Base-by-base conservation (phyloP, 37 sponge, comb jelly and placozoan genomes). In the Agelas oroides region DNA sequence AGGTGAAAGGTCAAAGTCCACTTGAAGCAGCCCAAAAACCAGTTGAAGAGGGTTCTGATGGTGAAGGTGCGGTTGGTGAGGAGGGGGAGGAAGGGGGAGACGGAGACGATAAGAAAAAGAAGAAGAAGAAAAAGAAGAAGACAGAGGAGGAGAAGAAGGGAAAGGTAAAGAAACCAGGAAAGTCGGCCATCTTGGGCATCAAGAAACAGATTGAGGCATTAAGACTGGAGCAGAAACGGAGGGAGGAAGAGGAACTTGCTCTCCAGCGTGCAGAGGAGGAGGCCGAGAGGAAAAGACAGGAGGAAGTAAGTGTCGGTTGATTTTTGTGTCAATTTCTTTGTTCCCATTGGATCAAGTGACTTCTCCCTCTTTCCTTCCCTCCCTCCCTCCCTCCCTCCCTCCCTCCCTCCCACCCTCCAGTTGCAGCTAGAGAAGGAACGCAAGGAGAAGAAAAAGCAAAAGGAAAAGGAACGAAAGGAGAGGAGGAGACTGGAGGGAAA, bases 401-500 rank as follows among this genome's bases (percentile, higher is more conserved):
- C 46, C 46, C 46, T 46, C 46, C 46, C 46, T 46, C 46, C n/a
- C 8, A 8, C 19, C 56, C 1, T 76, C 1, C 40, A 91, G 88
- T 23, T 89, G 28, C 46, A 70, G 69, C 62, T 93, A 27, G 96
- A 93, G 71, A 56, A 96, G 36, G 96, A 96, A 64, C 73, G 68
- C 23, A 93, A 90, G 78, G 90, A 93, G 73, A 46, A 64, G 18
- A 75, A 59, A 52, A 93, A 93, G 41, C 91, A 93, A 70, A 93
- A 90, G 58, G 94, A 96, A 31, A 90, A 90, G 86, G 96, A 96
- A 67, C 73, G 79, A 39, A 83, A 73, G 70, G 89, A 91, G 64
- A 77, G 96, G 12, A 59, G 76, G 52, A 95, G 91, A 73, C 78
- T 89, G 59, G 98, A 95, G 79, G 98, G 98, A 64, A 97, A 90